phyloP scores from a whole-genome alignment of 2,888 invertebrate genomes.

The Tridacna gigas region DNA sequence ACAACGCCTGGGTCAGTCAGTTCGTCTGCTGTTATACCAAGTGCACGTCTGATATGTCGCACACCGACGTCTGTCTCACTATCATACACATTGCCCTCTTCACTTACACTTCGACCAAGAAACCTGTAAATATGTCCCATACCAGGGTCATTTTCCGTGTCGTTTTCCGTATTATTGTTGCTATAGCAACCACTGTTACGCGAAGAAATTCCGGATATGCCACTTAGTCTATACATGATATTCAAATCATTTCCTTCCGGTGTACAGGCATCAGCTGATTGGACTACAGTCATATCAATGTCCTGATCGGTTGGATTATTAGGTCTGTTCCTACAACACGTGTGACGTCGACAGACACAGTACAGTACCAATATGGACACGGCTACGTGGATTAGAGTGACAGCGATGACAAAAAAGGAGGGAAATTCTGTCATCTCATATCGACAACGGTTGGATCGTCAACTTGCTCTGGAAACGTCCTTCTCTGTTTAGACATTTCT shows the following conservation, averaged over 20 bases:
- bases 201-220: constrained; percentile 16
- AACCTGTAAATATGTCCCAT: constrained; percentile 35
- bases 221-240: constrained; percentile 22
- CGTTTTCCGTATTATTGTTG: constrained; percentile 4
- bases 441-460: neutral
- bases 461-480: neutral
- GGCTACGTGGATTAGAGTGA: constrained; percentile 3
- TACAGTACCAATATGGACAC: constrained; percentile 10
- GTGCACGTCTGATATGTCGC: constrained; percentile 33
- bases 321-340: constrained; percentile 20
- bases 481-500: neutral
- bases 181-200: constrained; percentile 18
- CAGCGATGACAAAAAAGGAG: constrained; percentile 22
- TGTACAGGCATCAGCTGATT: constrained; percentile 3
- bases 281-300: constrained; percentile 21
- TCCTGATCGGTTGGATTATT: constrained; percentile 23
- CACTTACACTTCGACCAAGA: constrained; percentile 32
- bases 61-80: constrained; percentile 32
- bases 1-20: constrained; percentile 14
- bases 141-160: constrained; percentile 25
- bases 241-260: constrained; percentile 20
- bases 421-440: constrained; percentile 36
- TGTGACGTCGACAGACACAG: constrained; percentile 10
- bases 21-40: constrained; percentile 19
- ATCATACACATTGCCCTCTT: constrained; percentile 23